These are phyloP conservation scores for Thera obeliscata DNA, from an alignment of 2,888 invertebrate species.

Conservation along the genomic window DNA sequence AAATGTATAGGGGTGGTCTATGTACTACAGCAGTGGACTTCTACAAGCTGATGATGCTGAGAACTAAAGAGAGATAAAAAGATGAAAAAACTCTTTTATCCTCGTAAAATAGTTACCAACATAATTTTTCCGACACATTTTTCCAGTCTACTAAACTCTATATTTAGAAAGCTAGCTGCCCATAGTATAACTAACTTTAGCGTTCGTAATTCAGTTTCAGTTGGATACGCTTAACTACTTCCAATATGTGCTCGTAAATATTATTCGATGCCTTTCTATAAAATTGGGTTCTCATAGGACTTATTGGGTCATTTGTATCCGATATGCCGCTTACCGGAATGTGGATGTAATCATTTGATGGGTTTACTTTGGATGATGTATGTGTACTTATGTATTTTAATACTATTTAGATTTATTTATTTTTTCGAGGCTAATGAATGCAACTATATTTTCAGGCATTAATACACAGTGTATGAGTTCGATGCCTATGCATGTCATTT, in stretches of 20 bases:
- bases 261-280: constrained; percentile 38
- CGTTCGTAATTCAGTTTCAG: constrained; percentile 32
- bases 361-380: constrained; percentile 27
- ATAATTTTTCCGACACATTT: constrained; percentile 17
- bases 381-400: not conserved
- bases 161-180: constrained; percentile 17
- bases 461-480: no score
- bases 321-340: constrained; percentile 33
- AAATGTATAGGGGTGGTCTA: no score
- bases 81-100: constrained; percentile 11
- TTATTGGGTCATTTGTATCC: constrained; percentile 41
- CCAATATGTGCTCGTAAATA: constrained; percentile 42
- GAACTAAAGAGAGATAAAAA: no score
- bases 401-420: not conserved
- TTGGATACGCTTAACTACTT: constrained; percentile 41
- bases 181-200: constrained; percentile 23
- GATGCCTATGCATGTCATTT: no score
- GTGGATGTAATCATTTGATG: constrained; percentile 36
- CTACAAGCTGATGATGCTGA: no score
- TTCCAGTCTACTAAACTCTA: constrained; percentile 19
- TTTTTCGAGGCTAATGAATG: not conserved
- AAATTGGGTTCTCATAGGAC: constrained; percentile 39
- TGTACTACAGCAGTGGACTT: no score
- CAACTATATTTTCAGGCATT: no score
- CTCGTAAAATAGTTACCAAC: constrained; percentile 6